Evolutionary conservation across 2,113 vertebrate species (phyloP).

Genomic region (Nymphicus hollandicus): DNA sequence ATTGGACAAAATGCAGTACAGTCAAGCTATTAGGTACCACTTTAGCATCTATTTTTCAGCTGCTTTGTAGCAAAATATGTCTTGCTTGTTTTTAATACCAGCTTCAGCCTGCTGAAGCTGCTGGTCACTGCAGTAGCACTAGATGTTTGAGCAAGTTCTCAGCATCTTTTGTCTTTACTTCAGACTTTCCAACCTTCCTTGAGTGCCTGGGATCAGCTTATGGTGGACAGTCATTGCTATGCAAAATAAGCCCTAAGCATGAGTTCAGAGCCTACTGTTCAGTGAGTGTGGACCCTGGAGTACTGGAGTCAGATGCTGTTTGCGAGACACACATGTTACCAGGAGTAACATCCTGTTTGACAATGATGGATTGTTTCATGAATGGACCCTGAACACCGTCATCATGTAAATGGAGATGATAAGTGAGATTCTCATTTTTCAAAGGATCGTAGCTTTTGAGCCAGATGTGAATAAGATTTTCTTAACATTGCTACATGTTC

Average conservation of each 20-base stretch:
- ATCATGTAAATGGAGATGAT: neutral
- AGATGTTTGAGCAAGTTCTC: neutral
- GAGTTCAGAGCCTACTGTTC: too few relatives aligned
- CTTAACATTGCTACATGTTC: neutral
- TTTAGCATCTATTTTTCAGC: neutral
- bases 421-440: neutral
- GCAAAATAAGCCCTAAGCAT: neutral
- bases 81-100: neutral
- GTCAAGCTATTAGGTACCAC: neutral
- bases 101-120: neutral
- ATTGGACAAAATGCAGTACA: neutral
- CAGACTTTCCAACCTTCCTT: neutral
- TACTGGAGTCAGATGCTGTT: neutral
- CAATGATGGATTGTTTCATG: neutral
- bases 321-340: rapidly evolving
- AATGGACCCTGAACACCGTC: neutral
- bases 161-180: neutral
- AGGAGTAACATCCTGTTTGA: neutral
- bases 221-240: too few relatives aligned
- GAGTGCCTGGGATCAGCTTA: neutral
- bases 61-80: neutral
- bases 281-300: neutral
- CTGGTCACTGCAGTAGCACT: neutral
- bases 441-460: neutral
- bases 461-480: neutral